phyloP scores from a whole-genome alignment of 1,140 invertebrate genomes.

The Lordiphosa mommai region DNA sequence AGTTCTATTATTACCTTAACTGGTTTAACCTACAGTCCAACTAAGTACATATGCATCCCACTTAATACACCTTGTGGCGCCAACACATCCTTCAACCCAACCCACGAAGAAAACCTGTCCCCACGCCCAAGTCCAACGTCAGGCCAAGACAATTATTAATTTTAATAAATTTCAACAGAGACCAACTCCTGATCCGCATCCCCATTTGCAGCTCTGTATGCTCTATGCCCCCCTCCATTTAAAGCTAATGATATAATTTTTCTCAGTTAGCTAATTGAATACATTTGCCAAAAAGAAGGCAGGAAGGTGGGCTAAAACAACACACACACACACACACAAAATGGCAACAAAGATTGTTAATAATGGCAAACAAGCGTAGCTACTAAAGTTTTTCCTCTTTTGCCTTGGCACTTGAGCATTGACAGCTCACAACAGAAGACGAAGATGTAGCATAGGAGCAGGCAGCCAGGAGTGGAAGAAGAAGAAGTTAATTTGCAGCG shows the following conservation, averaged over 20 bases:
- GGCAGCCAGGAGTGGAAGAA: not conserved
- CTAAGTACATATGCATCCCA: too few species aligned
- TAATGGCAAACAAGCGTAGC: slow-evolving; percentile 74
- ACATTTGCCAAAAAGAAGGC: slow-evolving; percentile 51
- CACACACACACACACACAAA: slow-evolving; percentile 21
- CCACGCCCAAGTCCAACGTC: slow-evolving; percentile 24
- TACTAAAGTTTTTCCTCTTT: slow-evolving; percentile 45
- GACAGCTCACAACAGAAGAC: slow-evolving; percentile 17
- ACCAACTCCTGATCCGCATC: not conserved
- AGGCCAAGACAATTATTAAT: slow-evolving; percentile 66
- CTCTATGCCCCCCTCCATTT: slow-evolving; percentile 4
- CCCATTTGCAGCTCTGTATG: not conserved
- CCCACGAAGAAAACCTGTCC: not conserved
- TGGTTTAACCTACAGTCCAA: not conserved
- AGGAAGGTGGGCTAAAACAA: slow-evolving; percentile 32
- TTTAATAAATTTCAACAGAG: slow-evolving; percentile 60
- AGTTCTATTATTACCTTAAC: too few species aligned
- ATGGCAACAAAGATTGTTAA: slow-evolving; percentile 76
- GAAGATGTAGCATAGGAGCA: slow-evolving; percentile 29
- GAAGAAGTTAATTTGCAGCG: slow-evolving; percentile 57
- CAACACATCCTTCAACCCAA: too few species aligned
- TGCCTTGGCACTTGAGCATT: slow-evolving; percentile 42
- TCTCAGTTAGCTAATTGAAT: slow-evolving; percentile 78
- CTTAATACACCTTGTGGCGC: too few species aligned
- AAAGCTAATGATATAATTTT: slow-evolving; percentile 74